Percentiles rank a stretch among this genome's conserved stretches.
Evolutionary conservation across 1,140 invertebrate genomes (phyloP).

Genomic region (Ridgeia piscesae): DNA sequence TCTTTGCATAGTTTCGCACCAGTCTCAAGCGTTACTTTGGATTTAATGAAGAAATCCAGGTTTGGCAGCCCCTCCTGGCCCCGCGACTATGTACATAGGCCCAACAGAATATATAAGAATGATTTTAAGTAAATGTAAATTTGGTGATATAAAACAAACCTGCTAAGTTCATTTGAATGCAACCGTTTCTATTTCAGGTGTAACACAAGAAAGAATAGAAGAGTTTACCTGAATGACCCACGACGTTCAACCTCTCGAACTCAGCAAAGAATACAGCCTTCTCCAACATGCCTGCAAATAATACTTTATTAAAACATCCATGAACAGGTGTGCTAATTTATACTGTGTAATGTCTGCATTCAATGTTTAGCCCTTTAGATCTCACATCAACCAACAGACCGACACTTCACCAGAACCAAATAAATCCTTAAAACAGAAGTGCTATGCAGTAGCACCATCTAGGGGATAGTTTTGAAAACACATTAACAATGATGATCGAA

Average conservation of each 20-base stretch:
- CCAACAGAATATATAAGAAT: not conserved
- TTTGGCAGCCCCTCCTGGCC: too few species aligned
- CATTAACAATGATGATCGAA: too few species aligned
- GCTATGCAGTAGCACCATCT: too few species aligned
- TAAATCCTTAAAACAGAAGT: too few species aligned
- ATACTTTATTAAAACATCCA: not conserved
- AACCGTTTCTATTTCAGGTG: not conserved
- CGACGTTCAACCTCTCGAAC: conserved; percentile 78
- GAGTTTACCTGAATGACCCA: conserved; percentile 63
- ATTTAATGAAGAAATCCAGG: too few species aligned
- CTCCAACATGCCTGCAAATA: conserved; percentile 57
- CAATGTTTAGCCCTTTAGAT: too few species aligned
- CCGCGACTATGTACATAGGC: too few species aligned
- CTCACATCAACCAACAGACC: not conserved
- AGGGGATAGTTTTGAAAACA: too few species aligned
- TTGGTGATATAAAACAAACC: not conserved
- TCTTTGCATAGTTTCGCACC: too few species aligned
- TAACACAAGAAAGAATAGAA: not conserved
- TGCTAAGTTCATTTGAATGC: not conserved
- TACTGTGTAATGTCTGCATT: not conserved
- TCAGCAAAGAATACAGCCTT: conserved; percentile 88
- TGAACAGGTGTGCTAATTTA: not conserved
- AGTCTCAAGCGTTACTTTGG: too few species aligned
- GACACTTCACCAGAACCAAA: too few species aligned
- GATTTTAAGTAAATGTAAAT: not conserved